Evolutionary conservation across 1,140 invertebrate genomes (phyloP).

Genomic region (Pseudoatta argentina): DNA sequence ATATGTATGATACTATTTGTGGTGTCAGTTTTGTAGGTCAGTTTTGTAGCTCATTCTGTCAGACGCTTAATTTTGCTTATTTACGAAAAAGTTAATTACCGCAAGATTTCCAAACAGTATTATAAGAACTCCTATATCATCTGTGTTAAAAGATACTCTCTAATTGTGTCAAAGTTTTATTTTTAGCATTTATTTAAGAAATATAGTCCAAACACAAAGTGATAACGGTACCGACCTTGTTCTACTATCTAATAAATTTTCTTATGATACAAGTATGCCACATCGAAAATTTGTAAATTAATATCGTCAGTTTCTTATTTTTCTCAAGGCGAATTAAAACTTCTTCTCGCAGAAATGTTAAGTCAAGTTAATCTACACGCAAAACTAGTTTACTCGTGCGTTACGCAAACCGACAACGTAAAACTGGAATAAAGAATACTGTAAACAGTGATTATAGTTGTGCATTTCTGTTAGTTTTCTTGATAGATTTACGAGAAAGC

Average conservation of each 20-base stretch:
- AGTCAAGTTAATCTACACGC: neutral
- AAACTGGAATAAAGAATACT: neutral
- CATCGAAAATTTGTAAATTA: neutral
- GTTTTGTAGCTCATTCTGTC: too few species aligned
- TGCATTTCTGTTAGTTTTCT: neutral
- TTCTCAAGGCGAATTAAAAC: neutral
- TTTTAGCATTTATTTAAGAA: too few species aligned
- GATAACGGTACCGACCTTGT: too few species aligned
- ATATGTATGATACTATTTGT: too few species aligned
- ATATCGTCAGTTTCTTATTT: neutral
- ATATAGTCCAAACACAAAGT: too few species aligned
- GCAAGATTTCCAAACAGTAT: too few species aligned
- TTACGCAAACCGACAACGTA: slow-evolving; percentile 7
- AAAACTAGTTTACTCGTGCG: slow-evolving; percentile 3
- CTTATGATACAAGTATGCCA: neutral
- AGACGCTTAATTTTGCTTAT: too few species aligned
- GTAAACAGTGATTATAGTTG: slow-evolving; percentile 13
- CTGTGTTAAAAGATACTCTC: too few species aligned
- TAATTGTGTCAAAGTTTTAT: too few species aligned
- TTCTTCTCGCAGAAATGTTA: neutral
- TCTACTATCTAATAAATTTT: neutral
- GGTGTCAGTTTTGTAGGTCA: too few species aligned
- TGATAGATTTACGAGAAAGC: slow-evolving; percentile 10
- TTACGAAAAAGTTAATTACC: too few species aligned
- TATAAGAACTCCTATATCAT: too few species aligned